Base-by-base conservation (phyloP, 2,797 vertebrate genomes). In the Cynodonichthys magdalenae region DNA sequence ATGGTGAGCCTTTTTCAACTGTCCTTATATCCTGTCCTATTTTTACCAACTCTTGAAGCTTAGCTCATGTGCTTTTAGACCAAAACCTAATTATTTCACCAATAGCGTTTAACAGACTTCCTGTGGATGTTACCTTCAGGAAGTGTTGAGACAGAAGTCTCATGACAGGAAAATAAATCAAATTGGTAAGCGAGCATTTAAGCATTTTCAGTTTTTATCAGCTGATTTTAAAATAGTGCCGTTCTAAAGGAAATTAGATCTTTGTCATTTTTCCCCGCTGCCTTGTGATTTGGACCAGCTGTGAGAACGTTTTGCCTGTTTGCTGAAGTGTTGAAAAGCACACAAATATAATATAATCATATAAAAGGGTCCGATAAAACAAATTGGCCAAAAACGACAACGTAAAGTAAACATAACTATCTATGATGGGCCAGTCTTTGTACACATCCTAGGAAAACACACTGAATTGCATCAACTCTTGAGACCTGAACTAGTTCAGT, bases 61-160 rank as follows among this genome's bases (percentile, higher is more conserved):
- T 59, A 67, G 71, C 45, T 20, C 65, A 20, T 77, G 69, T 74
- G 67, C 83, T 75, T 84, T 87, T 64, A 77, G 61, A 74, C 71
- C 66, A 67, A 74, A 90, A 86, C 63, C 63, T 81, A 83, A 90
- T 87, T 82, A 88, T 84, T 81, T 77, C 80, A 88, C 78, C 84
- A 75, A 82, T 72, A 87, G 83, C 88, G 85, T 71, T 87, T 84
- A 83, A 83, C 89, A 87, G 82, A 90, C 87, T 91, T 92, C 90
- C 91, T 87, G 55, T 85, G 81, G 75, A 88, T 89, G 85, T 75
- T 80, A 90, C 88, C 86, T 89, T 80, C 89, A 90, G 91, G 90
- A 92, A 89, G 83, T 81, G 68, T 59, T 75, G 68, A 70, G 71
- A 83, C 82, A 71, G 71, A 74, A 75, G 72, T 84, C 84, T 79